Evolutionary conservation across 2,888 invertebrate species (phyloP).

Genomic region (Pristionchus mayeri): DNA sequence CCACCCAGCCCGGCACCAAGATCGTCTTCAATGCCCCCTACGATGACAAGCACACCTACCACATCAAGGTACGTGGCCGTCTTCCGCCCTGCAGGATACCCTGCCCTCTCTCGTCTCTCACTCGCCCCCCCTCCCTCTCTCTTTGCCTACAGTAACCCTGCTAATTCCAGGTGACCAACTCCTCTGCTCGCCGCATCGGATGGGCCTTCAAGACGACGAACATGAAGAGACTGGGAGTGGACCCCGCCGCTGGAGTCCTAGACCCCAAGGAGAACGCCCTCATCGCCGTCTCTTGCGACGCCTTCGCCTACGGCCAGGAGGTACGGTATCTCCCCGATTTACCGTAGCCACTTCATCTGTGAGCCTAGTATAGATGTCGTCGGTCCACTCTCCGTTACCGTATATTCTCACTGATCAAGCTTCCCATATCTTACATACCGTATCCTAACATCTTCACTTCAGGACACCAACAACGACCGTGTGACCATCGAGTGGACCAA

Average conservation of each 20-base stretch:
- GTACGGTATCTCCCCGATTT: background rate
- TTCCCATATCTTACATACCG: background rate
- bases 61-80: background rate
- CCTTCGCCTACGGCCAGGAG: conserved; percentile 19
- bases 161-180: too few species aligned
- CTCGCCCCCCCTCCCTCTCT: too few species aligned
- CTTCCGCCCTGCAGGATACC: too few species aligned
- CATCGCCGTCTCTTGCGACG: conserved; percentile 11
- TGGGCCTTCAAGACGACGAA: too few species aligned
- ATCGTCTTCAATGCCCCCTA: conserved; percentile 2
- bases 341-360: too few species aligned
- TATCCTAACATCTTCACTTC: background rate
- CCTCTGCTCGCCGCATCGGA: too few species aligned
- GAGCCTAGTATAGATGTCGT: too few species aligned
- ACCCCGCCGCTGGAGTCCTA: background rate
- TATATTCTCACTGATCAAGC: too few species aligned
- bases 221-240: background rate
- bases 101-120: too few species aligned
- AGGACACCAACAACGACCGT: conserved; percentile 22
- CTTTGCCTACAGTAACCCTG: too few species aligned
- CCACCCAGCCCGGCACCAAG: conserved; percentile 14
- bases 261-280: conserved; percentile 11
- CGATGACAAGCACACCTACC: conserved; percentile 14
- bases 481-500: conserved; percentile 17
- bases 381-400: too few species aligned